Evolutionary conservation across 2,888 invertebrate species (phyloP), one percentile per base, ranked within the genome.

Genomic region (Platyscelio sp.): DNA sequence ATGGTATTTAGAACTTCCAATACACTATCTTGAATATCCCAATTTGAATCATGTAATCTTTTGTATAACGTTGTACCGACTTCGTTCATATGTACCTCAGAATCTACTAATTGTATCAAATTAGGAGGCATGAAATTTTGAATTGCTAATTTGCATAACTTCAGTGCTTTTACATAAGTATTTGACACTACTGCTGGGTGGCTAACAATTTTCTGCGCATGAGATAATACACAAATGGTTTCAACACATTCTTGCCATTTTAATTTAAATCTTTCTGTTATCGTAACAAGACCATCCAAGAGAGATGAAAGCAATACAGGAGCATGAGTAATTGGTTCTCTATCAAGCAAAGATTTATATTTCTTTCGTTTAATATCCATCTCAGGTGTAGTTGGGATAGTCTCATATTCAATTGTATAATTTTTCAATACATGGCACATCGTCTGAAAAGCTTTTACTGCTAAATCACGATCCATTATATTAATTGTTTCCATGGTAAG

Each of bases 21-120:
- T 0, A 97, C 96, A 4, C 96, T 96, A 88, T 98, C 97, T 46
- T 97, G 94, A 1, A 97, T 96, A 92, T 97, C 97, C 98, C 97
- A 98, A 63, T 96, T 94, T 3, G 95, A 93, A 90, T 97, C 97
- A 87, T 97, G 96, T 91, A 97, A 94, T 90, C 97, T 96, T 92
- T 95, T 95, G 65, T 95, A 95, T 5, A 98, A 94, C 13, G 97
- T 95, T 13, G 95, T 95, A 0, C 96, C 97, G 9, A 97, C 93
- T 80, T 95, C 95, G 81, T 96, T 95, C 92, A 97, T 95, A 0
- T 96, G 94, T 26, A 93, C 92, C 67, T 96, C 94, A 20, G 96
- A 95, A 89, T 97, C 97, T 83, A 97, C 94, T 7, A 97, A 94
- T 27, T 97, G 92, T 0, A 96, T 97, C 90, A 97, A 95, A 92